Evolutionary conservation across 1,140 invertebrate species (phyloP).

Genomic region (Pararge aegeria): DNA sequence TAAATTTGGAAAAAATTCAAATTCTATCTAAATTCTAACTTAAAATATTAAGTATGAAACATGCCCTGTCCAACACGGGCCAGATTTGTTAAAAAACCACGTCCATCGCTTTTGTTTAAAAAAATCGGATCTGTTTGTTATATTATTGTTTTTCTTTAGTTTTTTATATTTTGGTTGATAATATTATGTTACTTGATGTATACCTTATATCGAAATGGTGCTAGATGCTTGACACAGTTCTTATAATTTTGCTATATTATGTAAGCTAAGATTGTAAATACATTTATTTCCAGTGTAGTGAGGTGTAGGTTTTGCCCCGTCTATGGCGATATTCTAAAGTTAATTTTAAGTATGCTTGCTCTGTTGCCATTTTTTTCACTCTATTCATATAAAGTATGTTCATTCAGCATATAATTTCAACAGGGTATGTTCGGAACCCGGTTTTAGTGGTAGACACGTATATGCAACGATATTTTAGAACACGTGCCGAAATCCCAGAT

Average conservation of each 20-base stretch:
- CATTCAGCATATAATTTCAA: constrained; percentile 36
- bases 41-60: too few relatives aligned
- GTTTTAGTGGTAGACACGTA: constrained; percentile 28
- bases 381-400: constrained; percentile 1
- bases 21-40: too few relatives aligned
- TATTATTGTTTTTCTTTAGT: constrained; percentile 58
- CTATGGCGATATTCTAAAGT: constrained; percentile 4
- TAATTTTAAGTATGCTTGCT: constrained; percentile 21
- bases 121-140: constrained; percentile 49
- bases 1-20: too few relatives aligned
- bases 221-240: constrained; percentile 68
- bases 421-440: constrained; percentile 54
- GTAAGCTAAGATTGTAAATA: constrained; percentile 62
- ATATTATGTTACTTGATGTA: constrained; percentile 69
- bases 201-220: constrained; percentile 73
- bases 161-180: constrained; percentile 64
- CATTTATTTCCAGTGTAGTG: constrained; percentile 39
- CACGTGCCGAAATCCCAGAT: too few relatives aligned
- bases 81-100: too few relatives aligned
- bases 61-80: too few relatives aligned
- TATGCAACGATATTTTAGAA: too few relatives aligned
- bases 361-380: not conserved
- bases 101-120: constrained; percentile 13
- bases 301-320: constrained; percentile 13
- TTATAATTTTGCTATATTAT: constrained; percentile 50